Base-by-base conservation (phyloP, 2,888 invertebrate species). In the Stenodema calcarata region DNA sequence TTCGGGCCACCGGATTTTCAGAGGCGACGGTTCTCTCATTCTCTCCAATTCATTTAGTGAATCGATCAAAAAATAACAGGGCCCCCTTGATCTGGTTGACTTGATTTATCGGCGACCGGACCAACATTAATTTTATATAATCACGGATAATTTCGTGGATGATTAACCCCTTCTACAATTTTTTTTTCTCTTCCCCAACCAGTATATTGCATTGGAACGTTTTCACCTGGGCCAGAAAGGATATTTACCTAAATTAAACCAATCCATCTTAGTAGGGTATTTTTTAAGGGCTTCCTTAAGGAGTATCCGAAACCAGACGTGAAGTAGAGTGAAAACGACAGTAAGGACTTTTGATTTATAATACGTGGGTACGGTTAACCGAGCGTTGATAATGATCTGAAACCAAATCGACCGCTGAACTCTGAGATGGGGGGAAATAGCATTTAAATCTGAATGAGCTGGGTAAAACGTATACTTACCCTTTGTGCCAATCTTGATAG, bases 201-300 rank as follows among this genome's bases (percentile, higher is more conserved):
- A 6, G 18, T 28, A n/a, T 30, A 11, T 73, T 3, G 73, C 12
- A 30, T 12, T 30, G 23, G 30, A 54, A 9, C 73, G 7, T 28
- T 73, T 73, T 73, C 73, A 73, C 73, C n/a, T 12, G 35, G 73
- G 23, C 30, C 73, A 73, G 73, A 28, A 73, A 73, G 50, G 80
- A 44, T 80, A 80, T 80, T 80, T 80, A 80, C 80, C 80, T 80
- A 80, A 73, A 80, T 80, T 80, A 80, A 80, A 80, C 80, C 80
- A 50, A 80, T 80, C 50, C 44, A 80, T 80, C 80, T 80, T 80
- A 50, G 50, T 80, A 28, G 80, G 50, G 80, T 18, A 16, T 50
- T 80, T 80, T 50, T 50, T 16, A 80, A 50, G n/a, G 80, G 79
- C n/a, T n/a, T 4, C 50, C 27, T 27, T 28, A 42, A n/a, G 28